Evolutionary conservation across 2,797 vertebrate genomes (phyloP).

Genomic region (Pseudochirops cupreus): DNA sequence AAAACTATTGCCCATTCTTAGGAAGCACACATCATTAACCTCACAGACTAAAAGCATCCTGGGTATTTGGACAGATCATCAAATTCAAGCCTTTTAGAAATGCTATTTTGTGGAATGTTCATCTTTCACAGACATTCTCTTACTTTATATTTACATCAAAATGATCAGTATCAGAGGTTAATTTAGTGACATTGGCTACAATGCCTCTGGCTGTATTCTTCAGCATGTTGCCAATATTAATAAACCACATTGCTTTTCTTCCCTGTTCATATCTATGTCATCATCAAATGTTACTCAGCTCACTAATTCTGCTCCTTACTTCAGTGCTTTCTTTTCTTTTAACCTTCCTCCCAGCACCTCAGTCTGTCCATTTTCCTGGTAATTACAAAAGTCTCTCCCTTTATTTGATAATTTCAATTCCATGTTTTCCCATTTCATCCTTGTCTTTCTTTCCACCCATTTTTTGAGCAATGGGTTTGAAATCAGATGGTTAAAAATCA

Average conservation of each 20-base stretch:
- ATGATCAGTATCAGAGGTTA: conserved; percentile 47
- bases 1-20: not conserved
- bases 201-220: not conserved
- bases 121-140: conserved; percentile 19
- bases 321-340: conserved; percentile 17
- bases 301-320: conserved; percentile 41
- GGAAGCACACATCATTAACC: not conserved
- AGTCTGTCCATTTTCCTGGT: conserved; percentile 12
- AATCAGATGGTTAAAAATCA: not conserved
- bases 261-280: conserved; percentile 34
- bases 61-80: conserved; percentile 12
- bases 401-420: not conserved
- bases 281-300: conserved; percentile 31
- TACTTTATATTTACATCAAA: conserved; percentile 26
- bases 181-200: conserved; percentile 15
- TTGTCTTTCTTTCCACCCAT: not conserved
- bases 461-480: conserved; percentile 32
- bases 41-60: not conserved
- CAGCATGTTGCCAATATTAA: not conserved
- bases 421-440: not conserved
- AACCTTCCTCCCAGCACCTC: not conserved
- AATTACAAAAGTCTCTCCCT: conserved; percentile 52
- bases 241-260: not conserved
- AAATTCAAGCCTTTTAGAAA: conserved; percentile 16
- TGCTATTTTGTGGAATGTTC: conserved; percentile 35